Evolutionary conservation across 2,888 invertebrate species (phyloP), one percentile per base, ranked within the genome.

Genomic region (Ophion costatus): DNA sequence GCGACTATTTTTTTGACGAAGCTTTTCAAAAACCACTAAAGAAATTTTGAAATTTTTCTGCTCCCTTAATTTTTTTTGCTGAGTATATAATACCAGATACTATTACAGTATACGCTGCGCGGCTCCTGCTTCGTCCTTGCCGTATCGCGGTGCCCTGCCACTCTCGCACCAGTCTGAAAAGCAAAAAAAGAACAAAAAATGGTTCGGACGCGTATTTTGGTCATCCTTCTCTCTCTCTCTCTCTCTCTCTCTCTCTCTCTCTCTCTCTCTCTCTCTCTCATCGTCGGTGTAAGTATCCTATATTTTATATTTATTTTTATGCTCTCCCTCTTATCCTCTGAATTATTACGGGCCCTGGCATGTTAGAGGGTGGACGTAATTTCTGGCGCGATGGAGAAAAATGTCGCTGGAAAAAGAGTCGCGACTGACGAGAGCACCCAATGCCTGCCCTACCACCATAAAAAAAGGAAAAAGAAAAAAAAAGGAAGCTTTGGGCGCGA

Each of bases 271-370:
- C 24, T 51, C 24, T 10, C 56, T 63, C 74, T 33, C 56, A 64
- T 80, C 38, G 20, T 74, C 71, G 67, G 56, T 24, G 51, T 17
- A 22, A 78, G 51, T 22, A 51, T 38, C 45, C 29, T 79, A 66
- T 69, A 57, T 67, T 66, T 59, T 78, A 67, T 74, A 56, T 79
- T 82, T 56, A 61, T 77, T 61, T 81, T 63, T 67, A 51, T 69
- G 14, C 56, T 61, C 75, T 14, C 63, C 51, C 70, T 66, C 51
- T 51, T 74, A 81, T 83, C 74, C 75, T 17, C 29, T n/a, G 67
- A 67, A 59, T 51, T 67, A 69, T 77, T 29, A 11, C 29, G 42
- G 42, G 22, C 69, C 42, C 7, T 42, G 14, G 63, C 20, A 22
- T 42, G 1, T 51, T 17, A 51, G 51, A 42, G 22, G 11, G n/a